Conservation (phyloP, 2,113 vertebrate genomes). For the Lagopus leucura region DNA sequence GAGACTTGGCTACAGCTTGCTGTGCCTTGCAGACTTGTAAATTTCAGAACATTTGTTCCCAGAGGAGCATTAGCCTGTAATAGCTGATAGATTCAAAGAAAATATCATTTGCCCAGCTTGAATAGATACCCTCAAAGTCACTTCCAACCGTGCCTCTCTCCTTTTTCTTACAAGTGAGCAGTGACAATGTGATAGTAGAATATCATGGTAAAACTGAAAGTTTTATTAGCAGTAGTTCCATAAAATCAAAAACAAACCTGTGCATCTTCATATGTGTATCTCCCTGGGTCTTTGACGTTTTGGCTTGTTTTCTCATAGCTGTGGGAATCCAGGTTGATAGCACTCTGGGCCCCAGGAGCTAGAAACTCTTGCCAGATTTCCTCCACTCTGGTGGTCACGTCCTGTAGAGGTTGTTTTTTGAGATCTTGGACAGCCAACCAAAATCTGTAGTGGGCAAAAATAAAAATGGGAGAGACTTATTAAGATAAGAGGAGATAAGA, state of each 20-base stretch:
- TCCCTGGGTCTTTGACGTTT: slow-evolving; percentile 94
- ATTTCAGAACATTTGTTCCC: slow-evolving; percentile 55
- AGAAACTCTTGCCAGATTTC: slow-evolving; percentile 98
- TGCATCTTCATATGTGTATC: slow-evolving; percentile 95
- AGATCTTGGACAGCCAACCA: slow-evolving; percentile 96
- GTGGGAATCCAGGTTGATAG: slow-evolving; percentile 97
- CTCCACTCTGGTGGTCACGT: slow-evolving; percentile 87
- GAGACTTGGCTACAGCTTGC: background rate
- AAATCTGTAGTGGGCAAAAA: slow-evolving; percentile 80
- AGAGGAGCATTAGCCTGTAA: slow-evolving; percentile 29
- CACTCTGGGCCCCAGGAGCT: slow-evolving; percentile 92
- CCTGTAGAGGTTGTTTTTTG: slow-evolving; percentile 90
- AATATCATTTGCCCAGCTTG: slow-evolving; percentile 42
- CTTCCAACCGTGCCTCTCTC: slow-evolving; percentile 33
- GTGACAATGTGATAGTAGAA: slow-evolving; percentile 3
- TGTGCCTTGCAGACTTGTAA: background rate
- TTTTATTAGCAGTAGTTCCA: slow-evolving; percentile 34
- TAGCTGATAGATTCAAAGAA: slow-evolving; percentile 24
- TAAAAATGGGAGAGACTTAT: background rate
- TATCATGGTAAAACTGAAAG: background rate
- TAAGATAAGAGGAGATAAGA: background rate
- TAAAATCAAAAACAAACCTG: slow-evolving; percentile 82
- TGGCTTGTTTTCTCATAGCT: slow-evolving; percentile 96
- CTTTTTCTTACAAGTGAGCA: slow-evolving; percentile 17
- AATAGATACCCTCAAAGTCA: slow-evolving; percentile 39